Evolutionary conservation across 2,888 invertebrate species (phyloP).

Genomic region (Eremobia ochroleuca): DNA sequence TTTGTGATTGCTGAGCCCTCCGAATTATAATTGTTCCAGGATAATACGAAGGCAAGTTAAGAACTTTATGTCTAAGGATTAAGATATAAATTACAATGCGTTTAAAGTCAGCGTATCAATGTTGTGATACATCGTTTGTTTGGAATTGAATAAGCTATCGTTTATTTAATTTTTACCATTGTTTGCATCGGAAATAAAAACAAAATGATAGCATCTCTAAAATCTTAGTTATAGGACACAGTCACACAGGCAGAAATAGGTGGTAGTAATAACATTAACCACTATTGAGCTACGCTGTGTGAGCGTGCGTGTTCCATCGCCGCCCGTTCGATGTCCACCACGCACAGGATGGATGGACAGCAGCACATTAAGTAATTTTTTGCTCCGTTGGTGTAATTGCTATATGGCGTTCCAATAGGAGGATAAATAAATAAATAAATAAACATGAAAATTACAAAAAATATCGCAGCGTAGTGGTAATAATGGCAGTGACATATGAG

Average conservation of each 20-base stretch:
- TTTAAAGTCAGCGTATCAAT: neutral
- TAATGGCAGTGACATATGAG: too few species aligned
- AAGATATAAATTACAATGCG: slow-evolving; percentile 19
- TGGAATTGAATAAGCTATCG: slow-evolving; percentile 3
- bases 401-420: too few species aligned
- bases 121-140: slow-evolving; percentile 13
- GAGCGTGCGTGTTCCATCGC: too few species aligned
- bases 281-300: too few species aligned
- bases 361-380: too few species aligned
- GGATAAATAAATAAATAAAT: too few species aligned
- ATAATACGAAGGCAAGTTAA: neutral
- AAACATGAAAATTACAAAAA: neutral
- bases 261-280: too few species aligned
- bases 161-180: slow-evolving; percentile 1
- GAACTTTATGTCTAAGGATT: neutral
- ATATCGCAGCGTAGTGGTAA: neutral
- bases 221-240: neutral
- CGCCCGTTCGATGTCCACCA: too few species aligned
- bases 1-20: slow-evolving; percentile 40
- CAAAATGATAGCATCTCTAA: neutral
- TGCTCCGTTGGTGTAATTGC: too few species aligned
- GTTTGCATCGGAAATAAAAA: neutral
- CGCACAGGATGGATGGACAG: too few species aligned
- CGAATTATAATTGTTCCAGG: slow-evolving; percentile 38
- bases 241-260: neutral